A percentile compares a stretch with the other conserved stretches of the same genome.
These are phyloP conservation scores for Metopolophium dirhodum DNA, from an alignment of 1,140 invertebrate species.

Conservation along the genomic window DNA sequence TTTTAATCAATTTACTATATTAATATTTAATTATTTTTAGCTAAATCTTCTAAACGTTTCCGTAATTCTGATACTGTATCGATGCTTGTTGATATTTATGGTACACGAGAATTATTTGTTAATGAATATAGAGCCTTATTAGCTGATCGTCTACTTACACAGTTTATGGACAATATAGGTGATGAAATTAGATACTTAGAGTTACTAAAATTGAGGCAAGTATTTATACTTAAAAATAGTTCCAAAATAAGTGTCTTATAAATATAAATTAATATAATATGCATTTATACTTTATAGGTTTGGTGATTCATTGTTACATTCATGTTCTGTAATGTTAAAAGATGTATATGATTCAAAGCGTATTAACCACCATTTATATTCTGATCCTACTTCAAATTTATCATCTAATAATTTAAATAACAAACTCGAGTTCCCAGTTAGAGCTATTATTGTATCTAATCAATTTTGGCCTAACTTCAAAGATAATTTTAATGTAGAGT, in stretches of 20 bases:
- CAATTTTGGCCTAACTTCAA: conserved; percentile 99
- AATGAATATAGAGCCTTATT: conserved; percentile 96
- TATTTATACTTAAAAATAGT: conserved; percentile 34
- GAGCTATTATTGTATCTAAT: conserved; percentile 91
- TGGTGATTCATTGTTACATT: conserved; percentile 94
- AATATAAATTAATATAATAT: not conserved
- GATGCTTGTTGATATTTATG: conserved; percentile 98
- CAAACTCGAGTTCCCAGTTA: conserved; percentile 73
- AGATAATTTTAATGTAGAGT: conserved; percentile 83
- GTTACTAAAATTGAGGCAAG: conserved; percentile 81
- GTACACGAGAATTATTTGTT: conserved; percentile 97
- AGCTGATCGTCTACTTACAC: conserved; percentile 88
- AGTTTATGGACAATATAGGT: conserved; percentile 87
- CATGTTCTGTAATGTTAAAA: conserved; percentile 99
- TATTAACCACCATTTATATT: conserved; percentile 87
- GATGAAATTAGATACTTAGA: conserved; percentile 95
- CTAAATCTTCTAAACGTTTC: conserved; percentile 63
- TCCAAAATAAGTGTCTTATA: not conserved
- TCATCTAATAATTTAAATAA: conserved; percentile 61
- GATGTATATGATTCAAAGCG: conserved; percentile 70
- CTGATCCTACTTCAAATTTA: conserved; percentile 69
- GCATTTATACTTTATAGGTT: conserved; percentile 71
- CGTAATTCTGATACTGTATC: conserved; percentile 94
- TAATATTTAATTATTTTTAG: not conserved
- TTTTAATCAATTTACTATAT: not conserved